Percentiles rank a stretch among this genome's conserved stretches.
Conservation (phyloP, 1,140 invertebrate genomes). For the Cepaea nemoralis region DNA sequence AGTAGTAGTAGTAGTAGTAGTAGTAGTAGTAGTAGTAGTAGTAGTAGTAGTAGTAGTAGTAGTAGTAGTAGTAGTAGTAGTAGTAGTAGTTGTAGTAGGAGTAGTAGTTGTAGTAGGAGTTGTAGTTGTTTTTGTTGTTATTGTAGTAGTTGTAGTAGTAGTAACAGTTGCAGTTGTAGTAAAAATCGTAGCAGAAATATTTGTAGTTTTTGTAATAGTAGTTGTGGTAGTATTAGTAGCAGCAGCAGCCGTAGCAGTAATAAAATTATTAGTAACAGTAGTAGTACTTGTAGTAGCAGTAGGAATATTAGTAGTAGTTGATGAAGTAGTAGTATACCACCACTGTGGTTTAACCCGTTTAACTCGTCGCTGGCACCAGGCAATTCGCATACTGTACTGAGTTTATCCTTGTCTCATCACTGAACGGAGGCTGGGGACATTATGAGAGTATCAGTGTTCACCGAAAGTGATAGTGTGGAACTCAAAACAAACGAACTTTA, state of each 20-base stretch:
- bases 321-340: slow-evolving; percentile 33
- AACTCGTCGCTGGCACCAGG: too few species aligned
- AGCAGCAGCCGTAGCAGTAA: background rate
- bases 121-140: too few species aligned
- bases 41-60: slow-evolving; percentile 27
- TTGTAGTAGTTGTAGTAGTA: too few species aligned
- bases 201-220: background rate
- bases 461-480: too few species aligned
- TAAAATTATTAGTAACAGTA: background rate
- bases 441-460: too few species aligned
- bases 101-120: too few species aligned
- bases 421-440: too few species aligned
- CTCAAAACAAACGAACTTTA: too few species aligned
- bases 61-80: slow-evolving; percentile 19
- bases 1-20: slow-evolving; percentile 21
- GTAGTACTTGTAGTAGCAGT: slow-evolving; percentile 5
- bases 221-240: background rate
- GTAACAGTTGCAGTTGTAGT: too few species aligned
- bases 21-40: slow-evolving; percentile 30
- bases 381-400: too few species aligned
- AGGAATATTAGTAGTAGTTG: slow-evolving; percentile 11
- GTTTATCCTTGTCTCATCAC: too few species aligned
- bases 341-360: too few species aligned
- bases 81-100: background rate
- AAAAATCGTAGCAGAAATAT: background rate